A percentile compares a stretch with the other conserved stretches of the same genome.
Evolutionary conservation across 1,140 invertebrate genomes (phyloP).

Genomic region (Neodiprion fabricii): DNA sequence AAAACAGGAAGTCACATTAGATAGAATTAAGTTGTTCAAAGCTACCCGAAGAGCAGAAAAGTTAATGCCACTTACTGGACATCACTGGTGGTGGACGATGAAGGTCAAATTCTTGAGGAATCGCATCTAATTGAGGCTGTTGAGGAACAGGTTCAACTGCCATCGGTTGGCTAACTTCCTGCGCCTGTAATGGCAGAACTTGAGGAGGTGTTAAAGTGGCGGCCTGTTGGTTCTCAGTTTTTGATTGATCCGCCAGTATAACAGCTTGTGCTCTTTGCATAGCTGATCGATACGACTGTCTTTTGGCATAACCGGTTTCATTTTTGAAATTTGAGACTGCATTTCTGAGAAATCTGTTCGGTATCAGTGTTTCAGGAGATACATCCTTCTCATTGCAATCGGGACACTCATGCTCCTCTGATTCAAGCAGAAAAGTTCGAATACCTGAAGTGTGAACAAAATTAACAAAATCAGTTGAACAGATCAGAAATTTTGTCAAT

Average conservation of each 20-base stretch:
- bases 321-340: slow-evolving; percentile 89
- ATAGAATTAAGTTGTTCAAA: no score
- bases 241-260: slow-evolving; percentile 31
- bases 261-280: slow-evolving; percentile 35
- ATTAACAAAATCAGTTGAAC: background rate
- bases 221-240: slow-evolving; percentile 31
- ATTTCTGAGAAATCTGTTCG: slow-evolving; percentile 88
- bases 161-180: slow-evolving; percentile 22
- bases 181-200: background rate
- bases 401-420: slow-evolving; percentile 94
- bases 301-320: slow-evolving; percentile 81
- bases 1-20: background rate
- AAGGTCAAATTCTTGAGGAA: background rate
- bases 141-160: slow-evolving; percentile 9
- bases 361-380: slow-evolving; percentile 90
- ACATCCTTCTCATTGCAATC: slow-evolving; percentile 92
- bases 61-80: slow-evolving; percentile 31
- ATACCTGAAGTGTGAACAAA: slow-evolving; percentile 71
- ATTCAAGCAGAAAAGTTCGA: slow-evolving; percentile 84
- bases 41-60: no score
- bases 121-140: background rate
- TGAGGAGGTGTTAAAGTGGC: slow-evolving; percentile 20
- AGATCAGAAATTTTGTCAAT: slow-evolving; percentile 1
- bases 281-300: slow-evolving; percentile 41
- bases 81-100: slow-evolving; percentile 20